Conservation (phyloP, 2,113 vertebrate species). For the Nesoenas mayeri region DNA sequence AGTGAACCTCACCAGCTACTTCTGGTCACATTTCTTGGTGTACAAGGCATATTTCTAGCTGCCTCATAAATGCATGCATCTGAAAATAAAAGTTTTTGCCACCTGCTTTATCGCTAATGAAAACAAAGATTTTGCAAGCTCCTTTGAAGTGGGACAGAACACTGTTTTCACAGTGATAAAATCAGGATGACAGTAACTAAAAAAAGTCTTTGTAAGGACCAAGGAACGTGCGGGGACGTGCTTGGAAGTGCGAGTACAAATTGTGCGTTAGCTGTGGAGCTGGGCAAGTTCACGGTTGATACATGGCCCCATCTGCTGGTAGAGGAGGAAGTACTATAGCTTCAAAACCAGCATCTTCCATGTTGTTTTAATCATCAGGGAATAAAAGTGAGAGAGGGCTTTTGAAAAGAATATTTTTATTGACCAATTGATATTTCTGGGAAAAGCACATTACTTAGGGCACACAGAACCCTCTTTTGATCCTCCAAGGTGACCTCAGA, state of each 20-base stretch:
- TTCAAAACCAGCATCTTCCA: not conserved
- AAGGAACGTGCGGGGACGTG: not conserved
- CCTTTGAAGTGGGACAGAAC: not conserved
- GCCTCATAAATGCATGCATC: not conserved
- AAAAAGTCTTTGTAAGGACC: not conserved
- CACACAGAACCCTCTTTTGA: not conserved
- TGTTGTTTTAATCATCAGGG: not conserved
- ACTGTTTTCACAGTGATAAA: not conserved
- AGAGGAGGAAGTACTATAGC: not conserved
- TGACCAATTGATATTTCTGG: not conserved
- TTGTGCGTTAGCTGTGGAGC: fast-evolving
- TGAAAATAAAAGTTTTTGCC: not conserved
- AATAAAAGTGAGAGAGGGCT: not conserved
- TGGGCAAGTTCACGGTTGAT: not conserved
- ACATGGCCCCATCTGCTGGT: constrained; percentile 52
- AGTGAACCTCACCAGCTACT: not conserved
- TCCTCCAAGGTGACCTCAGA: not conserved
- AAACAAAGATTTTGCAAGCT: not conserved
- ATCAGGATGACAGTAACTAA: not conserved
- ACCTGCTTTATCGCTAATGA: not conserved
- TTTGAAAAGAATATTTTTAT: not conserved
- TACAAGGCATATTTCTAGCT: not conserved
- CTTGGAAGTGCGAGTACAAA: not conserved
- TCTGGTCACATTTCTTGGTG: not conserved
- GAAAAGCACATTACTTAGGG: not conserved